Evolutionary conservation across 2,888 invertebrate species (phyloP).

Genomic region (Tinea semifulvella): DNA sequence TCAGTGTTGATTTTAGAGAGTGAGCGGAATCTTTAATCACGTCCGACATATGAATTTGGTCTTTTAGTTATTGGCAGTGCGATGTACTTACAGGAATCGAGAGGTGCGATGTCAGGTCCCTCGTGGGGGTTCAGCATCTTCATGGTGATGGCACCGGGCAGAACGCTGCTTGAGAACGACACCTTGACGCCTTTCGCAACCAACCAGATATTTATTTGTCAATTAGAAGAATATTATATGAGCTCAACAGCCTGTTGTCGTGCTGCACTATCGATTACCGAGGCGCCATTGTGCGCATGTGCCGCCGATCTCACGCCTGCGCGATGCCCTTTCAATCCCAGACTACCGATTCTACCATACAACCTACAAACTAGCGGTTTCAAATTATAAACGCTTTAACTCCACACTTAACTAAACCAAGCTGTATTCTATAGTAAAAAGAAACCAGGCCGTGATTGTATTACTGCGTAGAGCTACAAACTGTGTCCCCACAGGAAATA

Average conservation of each 20-base stretch:
- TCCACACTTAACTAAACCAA: too few relatives aligned
- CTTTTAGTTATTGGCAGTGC: too few relatives aligned
- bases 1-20: too few relatives aligned
- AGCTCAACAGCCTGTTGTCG: slow-evolving; percentile 58
- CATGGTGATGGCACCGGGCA: slow-evolving; percentile 53
- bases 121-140: slow-evolving; percentile 63
- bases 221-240: slow-evolving; percentile 28
- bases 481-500: slow-evolving; percentile 30
- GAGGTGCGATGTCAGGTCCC: slow-evolving; percentile 67
- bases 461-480: background rate
- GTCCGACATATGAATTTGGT: too few relatives aligned
- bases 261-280: slow-evolving; percentile 54
- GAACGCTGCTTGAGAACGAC: slow-evolving; percentile 55
- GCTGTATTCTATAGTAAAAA: too few relatives aligned
- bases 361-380: background rate
- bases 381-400: too few relatives aligned
- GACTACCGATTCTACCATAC: background rate
- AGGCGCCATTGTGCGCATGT: slow-evolving; percentile 40
- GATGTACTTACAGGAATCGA: slow-evolving; percentile 23
- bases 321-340: background rate
- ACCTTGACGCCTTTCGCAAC: slow-evolving; percentile 39
- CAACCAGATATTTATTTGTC: slow-evolving; percentile 3
- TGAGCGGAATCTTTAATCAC: too few relatives aligned
- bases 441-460: background rate
- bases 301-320: slow-evolving; percentile 20